These are phyloP conservation scores for Heptranchias perlo DNA, from an alignment of 2,113 vertebrate species.

Conservation along the genomic window DNA sequence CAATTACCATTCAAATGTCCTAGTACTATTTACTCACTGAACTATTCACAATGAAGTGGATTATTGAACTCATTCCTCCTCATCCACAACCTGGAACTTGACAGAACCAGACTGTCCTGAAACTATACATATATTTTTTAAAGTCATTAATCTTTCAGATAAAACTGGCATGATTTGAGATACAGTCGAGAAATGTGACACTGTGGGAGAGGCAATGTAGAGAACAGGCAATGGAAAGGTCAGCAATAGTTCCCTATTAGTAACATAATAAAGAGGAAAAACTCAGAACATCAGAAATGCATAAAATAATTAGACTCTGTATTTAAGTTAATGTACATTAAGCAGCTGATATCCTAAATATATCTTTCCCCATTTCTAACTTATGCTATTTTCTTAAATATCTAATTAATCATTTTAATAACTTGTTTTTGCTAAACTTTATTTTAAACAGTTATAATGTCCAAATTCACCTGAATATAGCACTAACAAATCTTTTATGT, in stretches of 20 bases:
- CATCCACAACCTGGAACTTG: background rate
- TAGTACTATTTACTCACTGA: background rate
- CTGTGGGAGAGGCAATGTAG: background rate
- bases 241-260: background rate
- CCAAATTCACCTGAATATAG: background rate
- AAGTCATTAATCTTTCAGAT: background rate
- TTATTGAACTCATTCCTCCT: background rate
- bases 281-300: constrained; percentile 11
- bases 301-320: background rate
- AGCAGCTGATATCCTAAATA: background rate
- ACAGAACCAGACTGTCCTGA: background rate
- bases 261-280: background rate
- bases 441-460: constrained; percentile 16
- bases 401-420: background rate
- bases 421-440: background rate
- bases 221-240: background rate
- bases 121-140: background rate
- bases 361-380: background rate
- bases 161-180: constrained; percentile 28
- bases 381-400: background rate
- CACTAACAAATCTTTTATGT: background rate
- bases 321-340: background rate
- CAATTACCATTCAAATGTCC: background rate
- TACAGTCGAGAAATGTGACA: background rate
- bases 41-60: background rate